Evolutionary conservation across 2,888 invertebrate species (phyloP).

Genomic region (Limnephilus rhombicus): DNA sequence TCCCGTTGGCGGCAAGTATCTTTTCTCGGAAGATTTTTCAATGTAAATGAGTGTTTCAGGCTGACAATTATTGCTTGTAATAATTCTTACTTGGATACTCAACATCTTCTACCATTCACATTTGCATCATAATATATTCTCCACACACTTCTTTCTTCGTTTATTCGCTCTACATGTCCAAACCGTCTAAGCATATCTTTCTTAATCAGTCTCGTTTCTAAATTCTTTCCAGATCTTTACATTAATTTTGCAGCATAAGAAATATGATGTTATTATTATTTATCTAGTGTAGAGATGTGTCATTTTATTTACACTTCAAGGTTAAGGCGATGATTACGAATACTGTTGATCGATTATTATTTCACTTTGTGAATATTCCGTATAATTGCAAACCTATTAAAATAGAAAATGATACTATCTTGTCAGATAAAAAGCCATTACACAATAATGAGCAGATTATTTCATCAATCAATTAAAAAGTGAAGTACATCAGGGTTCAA

Average conservation of each 20-base stretch:
- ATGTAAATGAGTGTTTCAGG: no score
- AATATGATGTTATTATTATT: neutral
- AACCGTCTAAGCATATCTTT: no score
- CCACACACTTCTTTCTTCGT: no score
- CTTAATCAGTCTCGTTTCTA: no score
- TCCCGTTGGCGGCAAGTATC: no score
- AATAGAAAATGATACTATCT: slow-evolving; percentile 6
- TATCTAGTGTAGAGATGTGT: neutral
- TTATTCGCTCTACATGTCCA: no score
- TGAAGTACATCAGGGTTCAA: neutral
- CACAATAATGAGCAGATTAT: neutral
- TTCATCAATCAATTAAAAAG: neutral
- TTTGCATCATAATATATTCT: no score
- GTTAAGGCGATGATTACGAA: neutral
- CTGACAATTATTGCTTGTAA: no score
- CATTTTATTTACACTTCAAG: neutral
- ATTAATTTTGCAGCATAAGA: neutral
- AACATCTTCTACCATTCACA: no score
- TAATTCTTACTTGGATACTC: no score
- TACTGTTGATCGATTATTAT: neutral
- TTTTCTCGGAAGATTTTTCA: no score
- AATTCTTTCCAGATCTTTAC: no score
- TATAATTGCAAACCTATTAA: neutral
- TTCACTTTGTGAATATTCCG: neutral
- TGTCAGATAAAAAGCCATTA: slow-evolving; percentile 7